These are phyloP conservation scores for Caenorhabditis briggsae DNA, from an alignment of 1,140 invertebrate species.

Conservation along the genomic window DNA sequence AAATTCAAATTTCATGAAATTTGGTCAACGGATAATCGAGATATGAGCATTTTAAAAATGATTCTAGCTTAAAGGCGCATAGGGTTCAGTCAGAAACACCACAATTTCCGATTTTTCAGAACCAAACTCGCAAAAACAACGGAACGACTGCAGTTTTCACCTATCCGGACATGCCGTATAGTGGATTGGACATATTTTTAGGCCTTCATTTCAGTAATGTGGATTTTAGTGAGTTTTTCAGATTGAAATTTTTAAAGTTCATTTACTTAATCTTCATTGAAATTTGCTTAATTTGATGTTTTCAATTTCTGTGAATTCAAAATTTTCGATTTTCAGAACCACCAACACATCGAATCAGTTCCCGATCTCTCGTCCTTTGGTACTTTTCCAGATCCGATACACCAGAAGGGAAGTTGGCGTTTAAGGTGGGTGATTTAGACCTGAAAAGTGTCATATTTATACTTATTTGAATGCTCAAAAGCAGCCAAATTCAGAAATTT, in stretches of 20 bases:
- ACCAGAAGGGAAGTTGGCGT: conserved; percentile 56
- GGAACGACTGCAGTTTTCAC: conserved; percentile 65
- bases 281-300: too few species aligned
- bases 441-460: too few species aligned
- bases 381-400: conserved; percentile 73
- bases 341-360: conserved; percentile 66
- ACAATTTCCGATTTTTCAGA: neutral
- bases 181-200: conserved; percentile 68
- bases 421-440: conserved; percentile 1
- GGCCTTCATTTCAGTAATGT: conserved; percentile 73
- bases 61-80: neutral
- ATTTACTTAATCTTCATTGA: too few species aligned
- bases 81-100: too few species aligned
- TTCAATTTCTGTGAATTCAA: neutral
- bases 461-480: too few species aligned
- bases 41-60: too few species aligned
- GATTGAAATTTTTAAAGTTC: too few species aligned
- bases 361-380: conserved; percentile 70
- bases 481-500: too few species aligned
- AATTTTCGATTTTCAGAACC: conserved; percentile 30
- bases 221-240: conserved; percentile 33
- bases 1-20: conserved; percentile 58
- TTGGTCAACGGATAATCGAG: neutral
- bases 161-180: conserved; percentile 69
- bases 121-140: conserved; percentile 57